Conservation (phyloP, 1,140 invertebrate species). For the Trichonephila inaurata region DNA sequence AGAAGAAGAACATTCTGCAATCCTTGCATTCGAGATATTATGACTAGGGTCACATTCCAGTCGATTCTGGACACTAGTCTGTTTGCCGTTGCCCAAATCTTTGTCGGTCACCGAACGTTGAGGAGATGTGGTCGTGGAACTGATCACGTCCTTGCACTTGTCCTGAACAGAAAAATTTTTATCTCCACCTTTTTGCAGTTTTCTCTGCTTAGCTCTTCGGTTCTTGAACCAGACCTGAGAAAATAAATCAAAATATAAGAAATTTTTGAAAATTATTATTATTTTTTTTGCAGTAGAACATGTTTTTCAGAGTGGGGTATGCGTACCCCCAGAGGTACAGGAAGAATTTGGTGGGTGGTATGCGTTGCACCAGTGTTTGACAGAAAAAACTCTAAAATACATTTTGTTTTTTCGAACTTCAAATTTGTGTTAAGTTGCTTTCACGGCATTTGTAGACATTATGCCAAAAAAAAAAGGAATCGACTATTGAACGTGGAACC, state of each 20-base stretch:
- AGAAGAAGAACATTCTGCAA: not conserved
- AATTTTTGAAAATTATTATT: no score
- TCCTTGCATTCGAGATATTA: not conserved
- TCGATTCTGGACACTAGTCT: not conserved
- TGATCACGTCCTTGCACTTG: slow-evolving; percentile 53
- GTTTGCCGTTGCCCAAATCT: not conserved
- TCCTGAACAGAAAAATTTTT: slow-evolving; percentile 42
- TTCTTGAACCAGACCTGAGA: slow-evolving; percentile 67
- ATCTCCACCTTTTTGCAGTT: slow-evolving; percentile 56
- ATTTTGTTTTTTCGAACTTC: no score
- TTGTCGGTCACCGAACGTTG: not conserved
- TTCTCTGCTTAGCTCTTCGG: slow-evolving; percentile 57
- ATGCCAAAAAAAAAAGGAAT: no score
- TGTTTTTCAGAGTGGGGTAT: no score
- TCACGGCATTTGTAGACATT: no score
- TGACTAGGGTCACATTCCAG: slow-evolving; percentile 13
- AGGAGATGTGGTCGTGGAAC: slow-evolving; percentile 7
- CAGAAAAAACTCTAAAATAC: no score
- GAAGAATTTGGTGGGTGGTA: no score
- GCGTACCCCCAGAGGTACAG: no score
- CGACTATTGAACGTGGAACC: no score
- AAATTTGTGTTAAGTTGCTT: no score
- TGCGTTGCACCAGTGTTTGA: no score
- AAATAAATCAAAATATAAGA: not conserved
- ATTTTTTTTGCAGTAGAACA: no score